Percentiles rank a stretch among this genome's conserved stretches.
These are phyloP conservation scores for Carabus problematicus DNA, from an alignment of 2,888 invertebrate species.

Conservation along the genomic window DNA sequence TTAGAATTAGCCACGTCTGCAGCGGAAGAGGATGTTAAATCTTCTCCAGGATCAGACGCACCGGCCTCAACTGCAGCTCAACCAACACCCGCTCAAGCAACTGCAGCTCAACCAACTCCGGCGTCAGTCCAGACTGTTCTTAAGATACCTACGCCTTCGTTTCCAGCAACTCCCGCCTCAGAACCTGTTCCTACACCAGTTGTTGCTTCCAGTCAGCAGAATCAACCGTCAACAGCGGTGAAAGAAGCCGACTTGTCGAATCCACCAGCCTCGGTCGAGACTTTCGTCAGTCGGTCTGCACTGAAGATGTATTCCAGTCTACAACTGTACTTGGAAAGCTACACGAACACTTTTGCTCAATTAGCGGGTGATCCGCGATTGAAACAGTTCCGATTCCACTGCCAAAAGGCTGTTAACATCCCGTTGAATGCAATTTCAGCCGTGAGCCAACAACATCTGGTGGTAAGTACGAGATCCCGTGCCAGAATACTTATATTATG, in stretches of 20 bases:
- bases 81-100: slow-evolving; percentile 37
- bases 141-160: no score
- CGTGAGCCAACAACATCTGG: slow-evolving; percentile 71
- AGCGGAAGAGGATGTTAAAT: not conserved
- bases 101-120: slow-evolving; percentile 31
- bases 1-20: not conserved
- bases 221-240: slow-evolving; percentile 42
- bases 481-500: not conserved
- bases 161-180: no score
- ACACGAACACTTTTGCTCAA: slow-evolving; percentile 66
- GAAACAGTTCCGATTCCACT: slow-evolving; percentile 83
- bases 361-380: slow-evolving; percentile 66
- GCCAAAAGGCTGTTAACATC: slow-evolving; percentile 85
- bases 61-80: slow-evolving; percentile 8
- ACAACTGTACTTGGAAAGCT: slow-evolving; percentile 65
- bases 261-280: slow-evolving; percentile 48
- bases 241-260: no score
- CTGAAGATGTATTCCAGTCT: slow-evolving; percentile 66
- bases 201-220: not conserved
- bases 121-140: no score
- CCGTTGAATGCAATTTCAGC: slow-evolving; percentile 88
- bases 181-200: no score
- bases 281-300: slow-evolving; percentile 63
- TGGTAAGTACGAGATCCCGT: slow-evolving; percentile 40
- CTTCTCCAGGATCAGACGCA: no score